Conservation (phyloP, 2,888 invertebrate species). For the Sminthurinus aureus region DNA sequence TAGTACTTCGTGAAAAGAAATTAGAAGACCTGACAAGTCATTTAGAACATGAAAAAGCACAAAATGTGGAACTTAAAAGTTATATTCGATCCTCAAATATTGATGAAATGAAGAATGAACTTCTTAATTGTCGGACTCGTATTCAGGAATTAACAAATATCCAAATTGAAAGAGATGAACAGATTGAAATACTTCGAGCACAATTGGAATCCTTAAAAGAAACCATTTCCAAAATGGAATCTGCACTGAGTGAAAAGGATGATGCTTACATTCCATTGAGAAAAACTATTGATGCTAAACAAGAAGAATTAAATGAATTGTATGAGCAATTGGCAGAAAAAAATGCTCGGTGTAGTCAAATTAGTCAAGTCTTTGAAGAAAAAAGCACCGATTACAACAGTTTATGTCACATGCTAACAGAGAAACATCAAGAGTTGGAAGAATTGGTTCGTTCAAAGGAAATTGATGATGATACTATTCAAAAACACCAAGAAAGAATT, state of each 20-base stretch:
- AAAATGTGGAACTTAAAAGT: neutral
- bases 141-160: neutral
- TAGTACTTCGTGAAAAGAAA: neutral
- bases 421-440: neutral
- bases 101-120: neutral
- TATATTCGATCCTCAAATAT: neutral
- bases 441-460: neutral
- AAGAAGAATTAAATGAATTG: neutral
- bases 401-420: neutral
- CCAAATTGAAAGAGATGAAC: neutral
- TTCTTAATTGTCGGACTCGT: neutral
- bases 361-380: neutral
- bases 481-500: neutral
- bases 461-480: neutral
- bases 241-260: neutral
- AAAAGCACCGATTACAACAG: neutral
- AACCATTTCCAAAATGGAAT: neutral
- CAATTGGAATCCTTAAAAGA: neutral
- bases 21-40: conserved; percentile 12
- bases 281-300: neutral
- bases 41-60: conserved; percentile 12
- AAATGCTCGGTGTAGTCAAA: neutral
- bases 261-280: neutral
- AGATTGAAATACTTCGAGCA: neutral
- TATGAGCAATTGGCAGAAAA: neutral